phyloP scores from a whole-genome alignment of 2,797 vertebrate genomes.

The Alectoris magna region DNA sequence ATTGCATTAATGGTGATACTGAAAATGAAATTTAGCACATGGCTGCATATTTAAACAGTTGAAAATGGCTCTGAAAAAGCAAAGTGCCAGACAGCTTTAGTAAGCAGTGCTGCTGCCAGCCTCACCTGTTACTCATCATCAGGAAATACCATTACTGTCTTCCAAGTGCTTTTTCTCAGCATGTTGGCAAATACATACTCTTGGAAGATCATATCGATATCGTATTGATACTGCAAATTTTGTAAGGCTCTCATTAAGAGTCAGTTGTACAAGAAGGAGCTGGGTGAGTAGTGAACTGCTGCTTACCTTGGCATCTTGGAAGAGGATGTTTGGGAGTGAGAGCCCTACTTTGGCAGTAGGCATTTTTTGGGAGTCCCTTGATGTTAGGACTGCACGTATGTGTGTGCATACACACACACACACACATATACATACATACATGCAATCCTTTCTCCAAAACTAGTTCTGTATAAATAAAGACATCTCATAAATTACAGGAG shows the following conservation, averaged over 20 bases:
- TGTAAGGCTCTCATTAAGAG: not conserved
- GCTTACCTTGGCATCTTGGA: not conserved
- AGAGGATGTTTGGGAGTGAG: not conserved
- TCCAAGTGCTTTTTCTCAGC: not conserved
- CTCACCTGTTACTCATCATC: not conserved
- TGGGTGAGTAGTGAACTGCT: not conserved
- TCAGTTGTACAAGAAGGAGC: not conserved
- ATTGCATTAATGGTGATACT: not conserved
- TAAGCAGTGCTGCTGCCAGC: not conserved
- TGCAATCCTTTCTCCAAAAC: not conserved
- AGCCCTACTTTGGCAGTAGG: not conserved
- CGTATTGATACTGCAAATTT: not conserved
- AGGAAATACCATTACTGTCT: not conserved
- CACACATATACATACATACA: not conserved
- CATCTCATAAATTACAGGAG: not conserved
- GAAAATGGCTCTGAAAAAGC: not conserved
- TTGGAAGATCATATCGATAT: not conserved
- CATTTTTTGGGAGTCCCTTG: not conserved
- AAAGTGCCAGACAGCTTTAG: not conserved
- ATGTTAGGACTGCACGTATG: not conserved
- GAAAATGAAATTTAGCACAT: not conserved
- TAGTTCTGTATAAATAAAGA: not conserved
- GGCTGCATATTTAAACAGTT: not conserved
- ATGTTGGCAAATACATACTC: rapidly evolving
- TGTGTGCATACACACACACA: not conserved